Evolutionary conservation across 1,140 invertebrate species (phyloP), one percentile per base, ranked within the genome.

Genomic region (Rhynchophorus ferrugineus): DNA sequence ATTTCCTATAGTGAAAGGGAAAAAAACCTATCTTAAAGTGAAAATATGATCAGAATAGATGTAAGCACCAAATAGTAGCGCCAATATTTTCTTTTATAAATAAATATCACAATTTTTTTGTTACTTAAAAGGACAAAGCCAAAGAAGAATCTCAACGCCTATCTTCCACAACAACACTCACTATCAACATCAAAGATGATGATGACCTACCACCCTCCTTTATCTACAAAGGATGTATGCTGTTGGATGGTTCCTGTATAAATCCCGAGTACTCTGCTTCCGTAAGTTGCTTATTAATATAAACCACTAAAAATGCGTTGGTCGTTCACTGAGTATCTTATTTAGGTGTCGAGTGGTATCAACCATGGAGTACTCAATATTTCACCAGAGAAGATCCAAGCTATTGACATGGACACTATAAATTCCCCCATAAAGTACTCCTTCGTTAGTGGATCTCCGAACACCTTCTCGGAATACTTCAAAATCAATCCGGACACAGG

Each of bases 181-280:
- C 85, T 0, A 84, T 94, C 0, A 87, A 89, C 58, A 81, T 95
- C 9, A 79, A 82, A 65, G 90, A 93, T 63, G 88, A 89, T 19
- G 90, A 93, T 60, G 90, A 94, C 66, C 85, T 91, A 65, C 88
- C 91, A 68, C 88, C 88, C 0, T 87, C 85, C 0, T 91, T 91
- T 61, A 85, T 89, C 35, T 90, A 91, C 66, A 80, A 87, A 57
- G 86, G 85, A 3, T 91, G 87, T 59, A 83, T 81, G 61, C 69
- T 85, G 1, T 75, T 83, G 39, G 85, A 89, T 58, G 85, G 85
- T 3, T 79, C 84, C 21, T 89, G 87, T 63, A 84, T 89, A 41
- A 87, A 89, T 70, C 85, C 86, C 0, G 87, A 90, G 71, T 90
- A 90, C 64, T 77, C 77, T 3, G 77, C 83, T 3, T 78, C 82